These are phyloP conservation scores for Corydoras maculifer DNA, from an alignment of 2,113 vertebrate species.

Conservation along the genomic window DNA sequence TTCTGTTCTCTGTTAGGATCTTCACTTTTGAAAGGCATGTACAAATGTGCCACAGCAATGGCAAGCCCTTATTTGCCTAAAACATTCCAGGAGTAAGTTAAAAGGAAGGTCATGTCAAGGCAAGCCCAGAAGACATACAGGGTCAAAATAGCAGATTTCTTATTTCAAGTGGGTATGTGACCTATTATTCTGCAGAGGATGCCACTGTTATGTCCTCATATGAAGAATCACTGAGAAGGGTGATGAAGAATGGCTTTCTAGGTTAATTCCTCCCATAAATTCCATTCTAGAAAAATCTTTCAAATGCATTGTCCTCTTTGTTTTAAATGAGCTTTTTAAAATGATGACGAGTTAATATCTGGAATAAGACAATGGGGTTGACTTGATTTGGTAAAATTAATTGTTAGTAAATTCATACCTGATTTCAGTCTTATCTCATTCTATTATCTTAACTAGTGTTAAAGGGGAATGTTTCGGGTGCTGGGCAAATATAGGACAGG, in stretches of 20 bases:
- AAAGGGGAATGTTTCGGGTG: no score
- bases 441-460: no score
- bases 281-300: neutral
- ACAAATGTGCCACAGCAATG: neutral
- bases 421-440: no score
- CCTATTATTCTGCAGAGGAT: conserved; percentile 3
- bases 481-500: no score
- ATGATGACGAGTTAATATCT: no score
- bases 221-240: conserved; percentile 5
- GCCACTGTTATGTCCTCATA: conserved; percentile 8
- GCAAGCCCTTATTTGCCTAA: neutral
- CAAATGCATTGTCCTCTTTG: neutral
- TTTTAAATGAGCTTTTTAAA: conserved; percentile 4
- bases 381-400: no score
- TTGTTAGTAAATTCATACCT: no score
- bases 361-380: no score
- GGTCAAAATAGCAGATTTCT: conserved; percentile 5
- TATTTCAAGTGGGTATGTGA: neutral
- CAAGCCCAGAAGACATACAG: conserved; percentile 11
- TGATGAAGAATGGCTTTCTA: neutral
- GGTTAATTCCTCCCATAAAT: neutral
- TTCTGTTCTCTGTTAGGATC: conserved; percentile 4
- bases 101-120: conserved; percentile 4
- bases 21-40: neutral
- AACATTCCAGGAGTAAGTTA: neutral